Conservation (phyloP, 2,888 invertebrate genomes). For the Callyntrura sp. region DNA sequence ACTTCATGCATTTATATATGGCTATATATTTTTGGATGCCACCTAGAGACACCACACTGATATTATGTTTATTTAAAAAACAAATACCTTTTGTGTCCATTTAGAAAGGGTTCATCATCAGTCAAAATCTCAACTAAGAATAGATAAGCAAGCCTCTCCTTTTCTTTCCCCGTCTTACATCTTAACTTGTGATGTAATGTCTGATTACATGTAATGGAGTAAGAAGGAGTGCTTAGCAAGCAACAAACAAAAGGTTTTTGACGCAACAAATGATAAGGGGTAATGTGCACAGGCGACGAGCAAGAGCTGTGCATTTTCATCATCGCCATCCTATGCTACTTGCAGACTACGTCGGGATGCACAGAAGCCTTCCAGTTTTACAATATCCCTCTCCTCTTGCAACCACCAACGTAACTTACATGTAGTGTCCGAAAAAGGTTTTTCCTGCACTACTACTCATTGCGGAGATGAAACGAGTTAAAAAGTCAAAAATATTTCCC, state of each 20-base stretch:
- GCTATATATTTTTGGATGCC: not conserved
- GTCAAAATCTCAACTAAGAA: constrained; percentile 51
- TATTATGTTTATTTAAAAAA: constrained; percentile 63
- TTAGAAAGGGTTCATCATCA: constrained; percentile 75
- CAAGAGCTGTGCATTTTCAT: constrained; percentile 52
- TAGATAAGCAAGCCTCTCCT: constrained; percentile 14
- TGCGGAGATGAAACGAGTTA: constrained; percentile 4
- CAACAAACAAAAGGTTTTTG: constrained; percentile 35
- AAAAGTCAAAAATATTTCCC: constrained; percentile 55
- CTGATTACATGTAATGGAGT: not conserved
- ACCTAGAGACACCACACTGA: constrained; percentile 29
- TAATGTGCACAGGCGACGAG: constrained; percentile 77
- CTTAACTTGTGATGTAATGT: not conserved
- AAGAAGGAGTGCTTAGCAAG: constrained; percentile 52
- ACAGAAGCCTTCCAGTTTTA: not conserved
- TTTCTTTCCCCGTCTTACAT: constrained; percentile 3
- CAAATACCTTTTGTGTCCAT: constrained; percentile 52
- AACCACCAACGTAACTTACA: too few species aligned
- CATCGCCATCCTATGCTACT: constrained; percentile 1
- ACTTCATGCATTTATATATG: constrained; percentile 17
- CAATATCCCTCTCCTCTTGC: not conserved
- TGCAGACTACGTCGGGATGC: not conserved
- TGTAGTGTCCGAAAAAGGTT: too few species aligned
- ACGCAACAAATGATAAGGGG: constrained; percentile 75
- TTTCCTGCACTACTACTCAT: too few species aligned